Conservation (phyloP, 2,888 invertebrate species). For the Seira musarum region DNA sequence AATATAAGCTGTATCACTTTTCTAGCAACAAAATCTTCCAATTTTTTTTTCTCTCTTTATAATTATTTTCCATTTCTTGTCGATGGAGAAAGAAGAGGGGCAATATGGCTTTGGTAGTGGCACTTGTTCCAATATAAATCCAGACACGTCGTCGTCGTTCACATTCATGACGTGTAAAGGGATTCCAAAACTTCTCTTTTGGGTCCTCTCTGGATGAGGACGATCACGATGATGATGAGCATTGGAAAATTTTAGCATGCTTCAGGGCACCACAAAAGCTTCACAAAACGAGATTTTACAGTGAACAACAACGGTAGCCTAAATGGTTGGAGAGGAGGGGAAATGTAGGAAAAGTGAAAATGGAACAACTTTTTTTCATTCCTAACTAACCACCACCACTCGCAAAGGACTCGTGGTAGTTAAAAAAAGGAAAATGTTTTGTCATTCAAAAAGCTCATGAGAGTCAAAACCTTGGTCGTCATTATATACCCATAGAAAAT, state of each 20-base stretch:
- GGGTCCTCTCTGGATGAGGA: too few relatives aligned
- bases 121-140: too few relatives aligned
- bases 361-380: too few relatives aligned
- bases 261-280: slow-evolving; percentile 23
- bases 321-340: background rate
- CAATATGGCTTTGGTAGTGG: too few relatives aligned
- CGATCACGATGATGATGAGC: background rate
- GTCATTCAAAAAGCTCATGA: slow-evolving; percentile 24
- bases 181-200: too few relatives aligned
- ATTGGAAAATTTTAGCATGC: slow-evolving; percentile 30
- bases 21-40: slow-evolving; percentile 19
- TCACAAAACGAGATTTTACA: background rate
- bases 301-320: background rate
- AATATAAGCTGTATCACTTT: background rate
- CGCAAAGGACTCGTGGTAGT: too few relatives aligned
- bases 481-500: too few relatives aligned
- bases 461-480: too few relatives aligned
- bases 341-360: slow-evolving; percentile 20
- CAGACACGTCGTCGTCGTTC: too few relatives aligned
- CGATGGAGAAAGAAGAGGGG: too few relatives aligned
- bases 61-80: too few relatives aligned
- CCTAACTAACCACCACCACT: too few relatives aligned
- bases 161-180: background rate
- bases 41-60: slow-evolving; percentile 6
- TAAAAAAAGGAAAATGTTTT: slow-evolving; percentile 23